These are phyloP conservation scores for Brachyistius frenatus DNA, from an alignment of 2,113 vertebrate genomes.

Conservation along the genomic window DNA sequence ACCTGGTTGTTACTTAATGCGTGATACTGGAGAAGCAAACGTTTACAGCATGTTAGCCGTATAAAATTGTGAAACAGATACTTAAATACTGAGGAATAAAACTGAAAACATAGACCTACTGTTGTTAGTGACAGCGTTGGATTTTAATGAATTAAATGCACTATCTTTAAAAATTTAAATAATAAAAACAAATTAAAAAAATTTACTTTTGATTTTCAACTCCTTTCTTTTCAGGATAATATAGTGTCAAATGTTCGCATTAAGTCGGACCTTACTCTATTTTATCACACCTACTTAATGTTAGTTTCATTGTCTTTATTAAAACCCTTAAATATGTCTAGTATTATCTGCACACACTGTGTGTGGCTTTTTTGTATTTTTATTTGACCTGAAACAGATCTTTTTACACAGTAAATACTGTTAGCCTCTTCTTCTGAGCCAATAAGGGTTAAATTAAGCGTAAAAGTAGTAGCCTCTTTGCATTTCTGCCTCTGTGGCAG, in stretches of 20 bases:
- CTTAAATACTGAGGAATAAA: background rate
- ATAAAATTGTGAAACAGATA: background rate
- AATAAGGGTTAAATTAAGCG: background rate
- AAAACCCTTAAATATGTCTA: too few species aligned
- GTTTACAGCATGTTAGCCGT: too few species aligned
- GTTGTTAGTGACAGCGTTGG: background rate
- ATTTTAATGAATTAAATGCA: too few species aligned
- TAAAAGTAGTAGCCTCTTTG: conserved; percentile 2
- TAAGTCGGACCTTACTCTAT: background rate
- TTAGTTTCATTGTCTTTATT: background rate
- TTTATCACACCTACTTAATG: too few species aligned
- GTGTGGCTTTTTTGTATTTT: background rate
- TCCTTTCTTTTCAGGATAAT: background rate
- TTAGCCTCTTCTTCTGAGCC: background rate
- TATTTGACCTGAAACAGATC: too few species aligned
- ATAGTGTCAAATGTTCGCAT: too few species aligned
- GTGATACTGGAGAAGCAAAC: background rate
- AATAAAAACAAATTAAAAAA: too few species aligned
- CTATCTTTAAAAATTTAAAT: too few species aligned
- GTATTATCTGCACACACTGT: background rate
- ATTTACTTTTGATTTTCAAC: background rate
- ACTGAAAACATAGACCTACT: background rate
- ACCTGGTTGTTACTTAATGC: background rate
- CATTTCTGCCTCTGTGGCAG: conserved; percentile 7
- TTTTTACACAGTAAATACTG: background rate